Percentiles rank a stretch among this genome's conserved stretches.
Conservation (phyloP, 2,888 invertebrate genomes). For the Stenodera caucasica region DNA sequence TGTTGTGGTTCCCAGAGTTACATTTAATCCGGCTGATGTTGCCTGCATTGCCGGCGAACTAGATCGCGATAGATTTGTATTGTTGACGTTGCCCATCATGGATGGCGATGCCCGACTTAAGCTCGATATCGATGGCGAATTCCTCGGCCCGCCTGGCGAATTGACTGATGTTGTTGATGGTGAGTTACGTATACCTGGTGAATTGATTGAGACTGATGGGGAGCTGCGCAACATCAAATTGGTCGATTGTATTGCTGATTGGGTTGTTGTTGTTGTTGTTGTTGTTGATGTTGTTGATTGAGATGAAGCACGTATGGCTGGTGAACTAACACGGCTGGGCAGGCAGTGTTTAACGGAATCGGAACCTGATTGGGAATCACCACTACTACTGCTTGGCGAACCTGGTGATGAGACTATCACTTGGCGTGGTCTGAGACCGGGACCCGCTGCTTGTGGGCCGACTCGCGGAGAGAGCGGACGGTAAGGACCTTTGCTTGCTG, state of each 20-base stretch:
- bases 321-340: slow-evolving; percentile 54
- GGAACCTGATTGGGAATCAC: slow-evolving; percentile 79
- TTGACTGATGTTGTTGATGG: slow-evolving; percentile 41
- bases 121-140: slow-evolving; percentile 50
- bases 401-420: slow-evolving; percentile 76
- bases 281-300: neutral
- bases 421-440: slow-evolving; percentile 54
- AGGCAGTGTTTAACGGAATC: slow-evolving; percentile 70
- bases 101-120: slow-evolving; percentile 57
- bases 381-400: slow-evolving; percentile 83
- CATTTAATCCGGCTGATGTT: slow-evolving; percentile 65
- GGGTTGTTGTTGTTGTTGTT: neutral
- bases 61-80: slow-evolving; percentile 44
- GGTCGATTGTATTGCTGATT: slow-evolving; percentile 40
- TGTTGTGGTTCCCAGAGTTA: slow-evolving; percentile 60
- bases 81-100: slow-evolving; percentile 29
- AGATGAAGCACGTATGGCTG: slow-evolving; percentile 55
- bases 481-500: slow-evolving; percentile 72
- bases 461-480: slow-evolving; percentile 71
- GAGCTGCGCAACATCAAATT: slow-evolving; percentile 54
- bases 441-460: slow-evolving; percentile 57
- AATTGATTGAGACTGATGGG: slow-evolving; percentile 43
- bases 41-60: slow-evolving; percentile 58
- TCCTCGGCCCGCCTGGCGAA: slow-evolving; percentile 48
- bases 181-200: slow-evolving; percentile 44